Percentiles rank a stretch among this genome's conserved stretches.
Evolutionary conservation across 2,797 vertebrate genomes (phyloP).

Genomic region (Lithobates sylvaticus): DNA sequence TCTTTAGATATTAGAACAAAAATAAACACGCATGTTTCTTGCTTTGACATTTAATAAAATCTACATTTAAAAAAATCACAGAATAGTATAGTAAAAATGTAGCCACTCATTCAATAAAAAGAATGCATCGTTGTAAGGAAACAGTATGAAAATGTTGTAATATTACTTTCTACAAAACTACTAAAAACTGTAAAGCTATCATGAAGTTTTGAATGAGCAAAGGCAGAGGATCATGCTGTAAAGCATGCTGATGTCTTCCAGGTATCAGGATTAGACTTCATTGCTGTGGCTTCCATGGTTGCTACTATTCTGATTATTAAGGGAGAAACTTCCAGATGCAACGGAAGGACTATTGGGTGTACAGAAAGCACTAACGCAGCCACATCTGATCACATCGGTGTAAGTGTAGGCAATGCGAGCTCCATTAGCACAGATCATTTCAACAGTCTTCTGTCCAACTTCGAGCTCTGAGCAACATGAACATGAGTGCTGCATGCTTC

Average conservation of each 20-base stretch:
- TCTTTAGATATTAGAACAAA: too few relatives aligned
- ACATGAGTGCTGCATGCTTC: conserved; percentile 73
- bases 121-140: background rate
- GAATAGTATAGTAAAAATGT: conserved; percentile 2
- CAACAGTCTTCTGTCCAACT: conserved; percentile 70
- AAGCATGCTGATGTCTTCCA: background rate
- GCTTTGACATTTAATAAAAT: conserved; percentile 18
- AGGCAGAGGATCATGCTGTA: background rate
- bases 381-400: conserved; percentile 74
- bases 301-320: background rate
- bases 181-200: background rate
- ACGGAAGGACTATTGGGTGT: background rate
- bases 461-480: conserved; percentile 77
- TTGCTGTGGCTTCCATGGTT: background rate
- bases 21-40: background rate
- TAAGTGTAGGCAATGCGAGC: conserved; percentile 64
- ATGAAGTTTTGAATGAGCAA: background rate
- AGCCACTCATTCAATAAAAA: background rate
- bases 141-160: background rate
- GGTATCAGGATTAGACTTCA: background rate
- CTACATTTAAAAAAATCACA: conserved; percentile 16
- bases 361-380: conserved; percentile 71
- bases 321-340: background rate
- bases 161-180: conserved; percentile 10
- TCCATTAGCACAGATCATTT: conserved; percentile 70